Conservation (phyloP, 2,113 vertebrate species). For the Oreochromis niloticus region DNA sequence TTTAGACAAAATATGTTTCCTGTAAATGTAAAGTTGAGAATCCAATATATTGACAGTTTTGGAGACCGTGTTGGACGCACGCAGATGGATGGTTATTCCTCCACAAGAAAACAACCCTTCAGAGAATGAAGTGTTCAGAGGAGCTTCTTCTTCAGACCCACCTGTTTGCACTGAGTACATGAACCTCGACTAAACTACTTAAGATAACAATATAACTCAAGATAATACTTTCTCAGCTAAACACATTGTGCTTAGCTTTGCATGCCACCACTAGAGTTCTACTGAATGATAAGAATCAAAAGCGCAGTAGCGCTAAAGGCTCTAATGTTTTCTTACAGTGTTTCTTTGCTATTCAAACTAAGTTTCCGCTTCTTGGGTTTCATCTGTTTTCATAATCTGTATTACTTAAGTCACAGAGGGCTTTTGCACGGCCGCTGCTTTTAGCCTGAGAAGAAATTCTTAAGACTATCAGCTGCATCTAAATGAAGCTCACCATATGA, state of each 20-base stretch:
- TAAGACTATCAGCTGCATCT: neutral
- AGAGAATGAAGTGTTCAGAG: constrained; percentile 16
- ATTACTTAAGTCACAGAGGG: constrained; percentile 32
- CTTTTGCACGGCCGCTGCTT: neutral
- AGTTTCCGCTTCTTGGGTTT: constrained; percentile 29
- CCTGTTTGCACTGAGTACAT: neutral
- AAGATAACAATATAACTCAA: neutral
- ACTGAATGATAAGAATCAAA: constrained; percentile 21
- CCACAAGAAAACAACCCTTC: neutral
- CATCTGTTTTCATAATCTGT: constrained; percentile 51
- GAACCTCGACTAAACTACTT: neutral
- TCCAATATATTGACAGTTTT: neutral
- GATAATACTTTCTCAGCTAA: neutral
- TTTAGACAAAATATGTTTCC: neutral
- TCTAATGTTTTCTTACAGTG: constrained; percentile 8
- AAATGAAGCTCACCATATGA: neutral
- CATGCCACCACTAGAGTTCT: neutral
- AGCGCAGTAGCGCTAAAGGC: constrained; percentile 2
- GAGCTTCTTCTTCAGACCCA: neutral
- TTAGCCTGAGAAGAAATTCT: neutral
- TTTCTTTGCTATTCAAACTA: constrained; percentile 27
- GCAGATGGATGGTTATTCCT: neutral
- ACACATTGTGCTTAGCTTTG: neutral
- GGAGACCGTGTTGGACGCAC: neutral
- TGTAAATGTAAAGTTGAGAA: neutral